Evolutionary conservation across 1,140 invertebrate genomes (phyloP).

Genomic region (Leucophenga varia): DNA sequence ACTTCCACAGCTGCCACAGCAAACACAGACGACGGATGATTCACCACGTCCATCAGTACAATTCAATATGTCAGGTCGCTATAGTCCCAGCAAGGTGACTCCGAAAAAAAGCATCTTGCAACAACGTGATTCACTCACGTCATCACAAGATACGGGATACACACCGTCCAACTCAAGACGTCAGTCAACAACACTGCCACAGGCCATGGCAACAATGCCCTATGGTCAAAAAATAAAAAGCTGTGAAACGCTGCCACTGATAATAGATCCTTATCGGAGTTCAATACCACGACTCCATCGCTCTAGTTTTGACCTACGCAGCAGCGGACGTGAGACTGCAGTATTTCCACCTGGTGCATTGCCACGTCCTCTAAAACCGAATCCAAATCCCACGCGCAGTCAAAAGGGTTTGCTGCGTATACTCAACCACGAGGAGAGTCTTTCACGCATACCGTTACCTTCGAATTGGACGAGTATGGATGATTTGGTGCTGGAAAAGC

Average conservation of each 20-base stretch:
- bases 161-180: constrained; percentile 27
- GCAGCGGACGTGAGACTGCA: constrained; percentile 21
- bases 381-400: constrained; percentile 47
- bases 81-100: constrained; percentile 39
- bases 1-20: constrained; percentile 17
- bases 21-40: constrained; percentile 41
- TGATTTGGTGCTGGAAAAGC: constrained; percentile 25
- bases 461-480: constrained; percentile 51
- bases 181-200: constrained; percentile 9
- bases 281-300: constrained; percentile 43
- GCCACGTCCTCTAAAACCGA: constrained; percentile 47
- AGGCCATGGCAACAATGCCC: neutral
- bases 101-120: constrained; percentile 47
- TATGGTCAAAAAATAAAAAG: constrained; percentile 40
- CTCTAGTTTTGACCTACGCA: constrained; percentile 33
- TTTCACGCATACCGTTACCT: constrained; percentile 20
- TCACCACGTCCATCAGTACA: constrained; percentile 51
- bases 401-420: constrained; percentile 42
- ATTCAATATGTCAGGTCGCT: constrained; percentile 46
- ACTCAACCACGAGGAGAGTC: constrained; percentile 31
- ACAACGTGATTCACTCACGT: constrained; percentile 40
- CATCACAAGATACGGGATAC: constrained; percentile 43
- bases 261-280: constrained; percentile 36
- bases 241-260: constrained; percentile 38
- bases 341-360: constrained; percentile 44